Base-by-base conservation (phyloP, 2,888 invertebrate species). In the Yponomeuta plumbellus region DNA sequence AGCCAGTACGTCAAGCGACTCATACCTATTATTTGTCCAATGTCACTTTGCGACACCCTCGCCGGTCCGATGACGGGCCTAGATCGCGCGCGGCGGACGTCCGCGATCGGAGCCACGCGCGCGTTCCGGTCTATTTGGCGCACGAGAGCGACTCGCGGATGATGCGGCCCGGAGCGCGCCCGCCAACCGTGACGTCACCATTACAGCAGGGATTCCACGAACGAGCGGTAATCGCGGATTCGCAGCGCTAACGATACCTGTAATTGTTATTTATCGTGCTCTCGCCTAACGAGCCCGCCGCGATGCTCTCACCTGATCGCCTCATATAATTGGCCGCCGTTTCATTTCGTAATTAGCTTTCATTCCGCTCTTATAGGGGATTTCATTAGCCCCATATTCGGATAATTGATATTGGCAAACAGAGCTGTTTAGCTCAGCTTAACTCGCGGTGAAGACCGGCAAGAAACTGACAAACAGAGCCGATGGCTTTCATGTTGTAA, bases 81-180 rank as follows among this genome's bases (percentile, higher is more conserved):
- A 17, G 44, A 13, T 13, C 44, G 44, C 17, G 11, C 39, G 44
- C 44, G 17, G 44, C 44, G 44, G 44, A 17, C 44, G 44, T 44
- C 44, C 61, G 26, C n/a, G 5, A 76, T 72, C 76, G 75, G 80
- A 80, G 75, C 74, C 80, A 78, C 77, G 77, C 73, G 77, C 78
- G 75, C 67, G 84, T 82, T 84, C 80, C 85, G 83, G 80, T 84
- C 85, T 83, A 85, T 85, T 85, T 85, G 83, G 73, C 64, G 52
- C 64, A 74, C 67, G 68, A 59, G 23, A 23, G 21, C 22, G 59
- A 17, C 44, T 59, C 21, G 23, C 21, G 22, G 11, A 59, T 59
- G 67, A 78, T 80, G n/a, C 75, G 72, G 72, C 78, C 79, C 79
- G 74, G 59, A 13, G 59, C n/a, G 59, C 75, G 71, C 71, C 71